Conservation (phyloP, 2,113 vertebrate species). For the Oplegnathus fasciatus region DNA sequence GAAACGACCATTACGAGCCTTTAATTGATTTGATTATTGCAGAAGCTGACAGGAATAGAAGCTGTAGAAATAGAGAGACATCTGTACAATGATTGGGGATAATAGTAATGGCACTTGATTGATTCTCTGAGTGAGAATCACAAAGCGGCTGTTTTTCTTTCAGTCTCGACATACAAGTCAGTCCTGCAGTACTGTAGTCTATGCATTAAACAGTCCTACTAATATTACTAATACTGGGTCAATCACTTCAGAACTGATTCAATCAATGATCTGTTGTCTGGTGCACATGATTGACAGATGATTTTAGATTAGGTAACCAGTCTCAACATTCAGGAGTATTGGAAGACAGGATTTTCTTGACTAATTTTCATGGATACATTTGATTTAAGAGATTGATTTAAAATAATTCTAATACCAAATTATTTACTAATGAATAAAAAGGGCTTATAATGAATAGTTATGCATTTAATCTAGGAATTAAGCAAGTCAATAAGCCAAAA, state of each 20-base stretch:
- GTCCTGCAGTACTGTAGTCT: neutral
- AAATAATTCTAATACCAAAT: constrained; percentile 25
- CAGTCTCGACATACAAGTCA: neutral
- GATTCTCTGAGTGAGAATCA: constrained; percentile 18
- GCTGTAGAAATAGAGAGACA: constrained; percentile 43
- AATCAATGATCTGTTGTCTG: constrained; percentile 12
- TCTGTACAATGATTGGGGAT: constrained; percentile 44
- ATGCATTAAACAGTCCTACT: neutral
- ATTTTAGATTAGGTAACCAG: constrained; percentile 26
- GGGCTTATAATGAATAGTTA: constrained; percentile 13
- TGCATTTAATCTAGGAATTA: constrained; percentile 15
- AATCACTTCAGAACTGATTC: neutral
- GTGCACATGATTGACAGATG: neutral
- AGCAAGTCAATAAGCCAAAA: constrained; percentile 18
- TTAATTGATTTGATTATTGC: constrained; percentile 47
- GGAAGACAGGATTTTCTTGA: constrained; percentile 55
- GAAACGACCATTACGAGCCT: constrained; percentile 31
- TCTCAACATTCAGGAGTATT: constrained; percentile 24
- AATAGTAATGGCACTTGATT: constrained; percentile 51
- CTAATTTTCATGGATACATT: constrained; percentile 23
- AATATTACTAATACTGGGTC: neutral
- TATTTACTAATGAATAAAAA: constrained; percentile 39
- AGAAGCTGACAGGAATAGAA: constrained; percentile 12
- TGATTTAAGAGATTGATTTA: constrained; percentile 11
- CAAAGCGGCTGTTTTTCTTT: neutral